A percentile compares a stretch with the other conserved stretches of the same genome.
Conservation (phyloP, 1,140 invertebrate genomes). For the Wiebesia pumilae region DNA sequence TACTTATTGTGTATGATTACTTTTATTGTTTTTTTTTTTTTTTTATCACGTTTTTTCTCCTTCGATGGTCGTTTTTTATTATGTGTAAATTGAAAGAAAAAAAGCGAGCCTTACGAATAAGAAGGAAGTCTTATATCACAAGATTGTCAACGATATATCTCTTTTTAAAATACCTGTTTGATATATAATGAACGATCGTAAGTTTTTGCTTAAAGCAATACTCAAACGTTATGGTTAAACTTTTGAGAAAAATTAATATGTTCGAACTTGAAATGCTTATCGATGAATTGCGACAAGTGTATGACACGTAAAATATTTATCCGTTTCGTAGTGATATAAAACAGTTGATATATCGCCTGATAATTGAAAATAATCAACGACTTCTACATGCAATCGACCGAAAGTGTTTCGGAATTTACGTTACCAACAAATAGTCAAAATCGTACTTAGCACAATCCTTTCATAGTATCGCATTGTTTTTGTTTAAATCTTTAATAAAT, state of each 20-base stretch:
- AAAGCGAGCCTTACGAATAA: neutral
- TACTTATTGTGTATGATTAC: slow-evolving; percentile 15
- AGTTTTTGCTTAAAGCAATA: neutral
- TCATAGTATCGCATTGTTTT: neutral
- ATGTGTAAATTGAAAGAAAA: neutral
- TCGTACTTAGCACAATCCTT: slow-evolving; percentile 33
- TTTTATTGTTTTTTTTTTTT: neutral
- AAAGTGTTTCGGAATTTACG: neutral
- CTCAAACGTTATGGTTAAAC: neutral
- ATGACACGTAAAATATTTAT: neutral
- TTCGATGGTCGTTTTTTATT: neutral
- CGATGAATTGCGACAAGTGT: no score
- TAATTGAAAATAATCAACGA: neutral
- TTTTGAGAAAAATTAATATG: neutral
- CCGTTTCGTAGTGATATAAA: neutral
- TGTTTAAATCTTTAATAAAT: neutral
- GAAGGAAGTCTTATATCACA: neutral
- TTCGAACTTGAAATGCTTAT: neutral
- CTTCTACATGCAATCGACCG: neutral
- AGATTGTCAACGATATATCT: neutral
- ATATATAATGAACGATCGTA: neutral
- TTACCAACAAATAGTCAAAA: slow-evolving; percentile 34
- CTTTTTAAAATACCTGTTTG: neutral
- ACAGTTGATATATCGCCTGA: neutral
- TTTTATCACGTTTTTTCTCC: neutral